These are phyloP conservation scores for Lepisosteus osseus DNA, from an alignment of 2,113 vertebrate genomes.

Conservation along the genomic window DNA sequence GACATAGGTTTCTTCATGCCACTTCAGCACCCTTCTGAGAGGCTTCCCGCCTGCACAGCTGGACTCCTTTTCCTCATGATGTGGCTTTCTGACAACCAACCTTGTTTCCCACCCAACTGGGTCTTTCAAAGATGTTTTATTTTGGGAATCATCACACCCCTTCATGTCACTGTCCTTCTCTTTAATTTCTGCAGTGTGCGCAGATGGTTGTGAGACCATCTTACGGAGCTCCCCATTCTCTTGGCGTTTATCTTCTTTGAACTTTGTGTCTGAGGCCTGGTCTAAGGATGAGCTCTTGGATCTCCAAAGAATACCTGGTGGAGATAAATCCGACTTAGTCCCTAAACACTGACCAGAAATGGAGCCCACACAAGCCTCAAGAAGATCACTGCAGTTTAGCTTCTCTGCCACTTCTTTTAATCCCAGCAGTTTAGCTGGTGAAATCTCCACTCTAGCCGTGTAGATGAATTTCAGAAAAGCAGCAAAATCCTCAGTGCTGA, in stretches of 20 bases:
- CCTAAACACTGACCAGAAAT: background rate
- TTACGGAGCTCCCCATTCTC: fast-evolving
- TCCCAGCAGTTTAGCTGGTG: conserved; percentile 43
- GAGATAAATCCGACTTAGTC: conserved; percentile 25
- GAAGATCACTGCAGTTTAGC: conserved; percentile 56
- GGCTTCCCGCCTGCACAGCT: background rate
- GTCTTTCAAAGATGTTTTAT: background rate
- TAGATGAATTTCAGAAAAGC: conserved; percentile 62
- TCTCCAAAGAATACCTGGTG: background rate
- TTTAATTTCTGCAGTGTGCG: background rate
- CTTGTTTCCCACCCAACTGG: conserved; percentile 17
- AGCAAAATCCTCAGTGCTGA: conserved; percentile 52
- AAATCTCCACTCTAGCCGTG: conserved; percentile 52
- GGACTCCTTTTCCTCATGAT: conserved; percentile 21
- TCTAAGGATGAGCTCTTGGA: background rate
- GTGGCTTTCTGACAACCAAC: background rate
- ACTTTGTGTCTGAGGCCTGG: conserved; percentile 12
- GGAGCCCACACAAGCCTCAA: conserved; percentile 42
- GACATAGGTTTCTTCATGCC: background rate
- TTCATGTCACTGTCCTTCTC: background rate
- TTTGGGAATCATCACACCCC: background rate
- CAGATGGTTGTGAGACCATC: background rate
- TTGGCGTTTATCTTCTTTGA: background rate
- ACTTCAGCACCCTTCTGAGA: background rate
- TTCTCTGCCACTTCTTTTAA: conserved; percentile 49